Base-by-base conservation (phyloP, 2,888 invertebrate genomes). In the Mimumesa dahlbomi region DNA sequence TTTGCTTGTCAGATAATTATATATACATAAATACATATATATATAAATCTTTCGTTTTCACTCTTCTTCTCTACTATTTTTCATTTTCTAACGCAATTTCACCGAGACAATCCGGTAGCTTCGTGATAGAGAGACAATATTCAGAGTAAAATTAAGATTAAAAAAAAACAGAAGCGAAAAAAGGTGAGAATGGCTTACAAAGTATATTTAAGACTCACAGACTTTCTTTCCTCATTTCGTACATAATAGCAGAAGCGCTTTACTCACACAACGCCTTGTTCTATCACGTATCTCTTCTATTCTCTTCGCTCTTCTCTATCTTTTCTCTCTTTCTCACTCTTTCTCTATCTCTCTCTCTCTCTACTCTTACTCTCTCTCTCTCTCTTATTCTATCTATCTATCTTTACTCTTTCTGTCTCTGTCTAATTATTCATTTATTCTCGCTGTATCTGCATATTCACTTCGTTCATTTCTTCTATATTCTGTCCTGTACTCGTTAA, bases 151-250 rank as follows among this genome's bases (percentile, higher is more conserved):
- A 42, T 4, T 16, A 31, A n/a, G 36, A 57, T 11, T 34, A 49
- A 21, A 48, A 36, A 68, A 66, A 70, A 52, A 50, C 38, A 40
- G 74, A 58, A 70, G 67, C 70, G 73, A 67, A 53, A 79, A 73
- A 85, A 87, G 87, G 87, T 87, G 87, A 87, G 87, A 85, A 83
- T 81, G 77, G 80, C 84, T 83, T 83, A 70, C 69, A 79, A 68
- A 78, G 31, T 74, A 77, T 79, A 74, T 73, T 81, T 74, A 75
- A 78, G 43, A 56, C 77, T 69, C 65, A 72, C 71, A 70, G 19
- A 58, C 65, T 77, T 82, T 75, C 75, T 74, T n/a, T 79, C 73
- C 80, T 80, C 76, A 75, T 83, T 69, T 79, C 70, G 72, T 82
- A 75, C 76, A 65, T 83, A 81, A 84, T 85, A 56, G 81, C 85